Conservation (phyloP, 2,888 invertebrate species). For the Cylindroiulus punctatus region DNA sequence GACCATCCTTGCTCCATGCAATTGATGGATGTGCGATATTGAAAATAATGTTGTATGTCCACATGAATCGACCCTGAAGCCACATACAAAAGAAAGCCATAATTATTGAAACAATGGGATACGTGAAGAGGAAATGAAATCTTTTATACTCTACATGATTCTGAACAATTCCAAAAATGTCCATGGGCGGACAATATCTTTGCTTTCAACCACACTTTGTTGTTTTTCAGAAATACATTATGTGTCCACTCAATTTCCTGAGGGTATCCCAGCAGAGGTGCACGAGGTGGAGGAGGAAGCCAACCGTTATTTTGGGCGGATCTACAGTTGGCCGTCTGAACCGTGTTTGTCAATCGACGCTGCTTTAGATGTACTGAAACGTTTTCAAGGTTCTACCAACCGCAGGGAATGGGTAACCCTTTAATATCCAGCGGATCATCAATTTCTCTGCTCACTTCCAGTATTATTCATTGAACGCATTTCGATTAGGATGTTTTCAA, state of each 20-base stretch:
- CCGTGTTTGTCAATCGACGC: constrained; percentile 90
- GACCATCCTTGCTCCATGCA: too few species aligned
- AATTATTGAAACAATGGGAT: too few species aligned
- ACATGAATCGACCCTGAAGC: too few species aligned
- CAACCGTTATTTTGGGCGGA: constrained; percentile 97
- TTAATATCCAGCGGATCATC: neutral
- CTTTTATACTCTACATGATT: too few species aligned
- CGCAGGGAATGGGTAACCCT: constrained; percentile 78
- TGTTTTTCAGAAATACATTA: constrained; percentile 66
- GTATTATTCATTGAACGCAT: too few species aligned
- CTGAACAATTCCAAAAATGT: neutral
- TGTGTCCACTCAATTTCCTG: constrained; percentile 76
- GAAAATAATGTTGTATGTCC: too few species aligned
- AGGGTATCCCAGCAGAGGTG: constrained; percentile 79
- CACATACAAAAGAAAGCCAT: too few species aligned
- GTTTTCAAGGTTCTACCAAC: constrained; percentile 90
- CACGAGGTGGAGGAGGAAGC: constrained; percentile 99
- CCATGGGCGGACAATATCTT: neutral
- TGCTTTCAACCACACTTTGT: too few species aligned
- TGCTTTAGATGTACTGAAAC: constrained; percentile 93
- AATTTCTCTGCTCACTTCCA: neutral
- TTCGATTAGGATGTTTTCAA: constrained; percentile 78
- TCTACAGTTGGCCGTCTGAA: constrained; percentile 89
- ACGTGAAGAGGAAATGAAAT: too few species aligned
- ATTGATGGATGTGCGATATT: too few species aligned